Base-by-base conservation (phyloP, 1,140 invertebrate genomes). In the Centruroides vittatus region DNA sequence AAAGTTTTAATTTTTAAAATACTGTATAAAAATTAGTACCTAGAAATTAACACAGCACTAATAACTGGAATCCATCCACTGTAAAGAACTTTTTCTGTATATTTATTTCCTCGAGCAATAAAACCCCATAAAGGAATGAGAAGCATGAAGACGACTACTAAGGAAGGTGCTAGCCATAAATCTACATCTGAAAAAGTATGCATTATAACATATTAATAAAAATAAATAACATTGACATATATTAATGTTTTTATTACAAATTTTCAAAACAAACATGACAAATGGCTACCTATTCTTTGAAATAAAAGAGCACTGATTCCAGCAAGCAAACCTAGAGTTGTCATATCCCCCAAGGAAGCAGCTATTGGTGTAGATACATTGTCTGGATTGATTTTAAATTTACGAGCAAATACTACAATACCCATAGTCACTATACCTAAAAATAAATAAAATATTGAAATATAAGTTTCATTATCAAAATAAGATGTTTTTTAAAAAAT, bases 21-120 rank as follows among this genome's bases (percentile, higher is more conserved):
- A 55, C 41, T 13, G 3, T 12, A 57, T 34, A 34, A 35, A 6
- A 13, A n/a, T 50, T 34, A 52, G 36, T 70, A 89, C 86, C 87
- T 86, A 75, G 88, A 91, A 60, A 93, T 92, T 41, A 88, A 74
- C 86, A 93, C 89, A 1, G 89, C 88, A 59, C 80, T 82, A 65
- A 93, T 82, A 41, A 93, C 86, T 60, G 89, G 88, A 47, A 82
- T 82, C 89, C 89, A 93, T 9, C 89, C 88, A 67, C 83, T 78
- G 72, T 83, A 79, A 13, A 93, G 77, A 35, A 91, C 85, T 71
- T 84, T 80, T 65, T 79, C 79, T 7, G 88, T 90, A 61, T 85
- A 85, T 57, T 79, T 76, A 78, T 92, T 91, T 66, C 79, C 80
- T 61, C 80, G 81, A 12, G 87, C 84, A 64, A 89, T 78, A 69